Base-by-base conservation (phyloP, 2,888 invertebrate species). In the Mactromeris polynyma region DNA sequence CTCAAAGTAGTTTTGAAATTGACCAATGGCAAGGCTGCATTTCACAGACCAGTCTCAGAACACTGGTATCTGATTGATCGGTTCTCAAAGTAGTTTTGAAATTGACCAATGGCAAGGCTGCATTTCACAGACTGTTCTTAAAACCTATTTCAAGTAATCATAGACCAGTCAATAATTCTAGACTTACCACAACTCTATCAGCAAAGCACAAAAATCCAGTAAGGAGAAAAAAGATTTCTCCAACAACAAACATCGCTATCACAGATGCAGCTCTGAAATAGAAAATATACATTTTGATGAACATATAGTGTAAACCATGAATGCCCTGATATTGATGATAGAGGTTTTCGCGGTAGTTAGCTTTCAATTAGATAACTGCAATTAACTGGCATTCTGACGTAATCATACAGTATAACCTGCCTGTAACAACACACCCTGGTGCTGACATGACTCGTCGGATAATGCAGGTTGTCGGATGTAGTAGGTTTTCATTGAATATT, bases 131-230 rank as follows among this genome's bases (percentile, higher is more conserved):
- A 64, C 58, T 73, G 73, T 33, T 58, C 58, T 58, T n/a, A 19
- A n/a, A 4, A 46, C n/a, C 1, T 46, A 40, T 40, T 11, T 4
- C 40, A 4, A 40, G n/a, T n/a, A n/a, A n/a, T n/a, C n/a, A n/a
- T n/a, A n/a, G n/a, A n/a, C 6, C 19, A 21, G n/a, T 6, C 54
- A 54, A n/a, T 21, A n/a, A 21, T 54, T 54, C n/a, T n/a, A 40
- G 85, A 92, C 94, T 92, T 88, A 94, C 94, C 77, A 93, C 64
- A 77, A 87, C 88, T 69, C 88, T 90, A n/a, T 89, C 89, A 26
- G 91, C 87, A 81, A 93, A 93, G 73, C 93, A 91, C 40, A 91
- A 80, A 33, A 91, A 46, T n/a, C 88, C 90, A 7, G 91, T 73
- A 1, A 86, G 69, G 11, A 90, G 40, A 51, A 92, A 91, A 83